phyloP scores from a whole-genome alignment of 2,113 vertebrate genomes.

The Columbina picui region DNA sequence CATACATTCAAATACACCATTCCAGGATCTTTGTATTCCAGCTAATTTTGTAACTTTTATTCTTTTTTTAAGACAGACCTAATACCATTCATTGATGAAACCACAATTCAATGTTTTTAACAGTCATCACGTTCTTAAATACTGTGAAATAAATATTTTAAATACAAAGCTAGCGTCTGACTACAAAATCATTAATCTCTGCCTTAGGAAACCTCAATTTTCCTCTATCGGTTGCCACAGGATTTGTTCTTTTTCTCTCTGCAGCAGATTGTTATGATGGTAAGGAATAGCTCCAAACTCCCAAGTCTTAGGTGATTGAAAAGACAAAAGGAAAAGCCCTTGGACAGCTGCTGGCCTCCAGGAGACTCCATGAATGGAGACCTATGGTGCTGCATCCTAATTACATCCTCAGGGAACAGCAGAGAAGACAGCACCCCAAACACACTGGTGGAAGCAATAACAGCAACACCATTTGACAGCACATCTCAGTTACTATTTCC shows the following conservation, averaged over 20 bases:
- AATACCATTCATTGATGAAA: neutral
- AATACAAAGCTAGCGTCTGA: neutral
- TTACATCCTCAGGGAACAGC: constrained; percentile 25
- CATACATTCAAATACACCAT: neutral
- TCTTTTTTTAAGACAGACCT: neutral
- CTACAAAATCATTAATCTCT: neutral
- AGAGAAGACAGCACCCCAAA: neutral
- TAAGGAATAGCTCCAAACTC: neutral
- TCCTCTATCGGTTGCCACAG: fast-evolving
- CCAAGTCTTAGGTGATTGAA: neutral
- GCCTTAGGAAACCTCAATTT: neutral
- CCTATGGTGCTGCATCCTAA: neutral
- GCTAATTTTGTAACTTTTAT: neutral
- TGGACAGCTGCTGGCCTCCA: constrained; percentile 2
- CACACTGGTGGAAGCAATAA: neutral
- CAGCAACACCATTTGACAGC: neutral
- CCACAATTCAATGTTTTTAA: neutral
- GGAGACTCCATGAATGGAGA: neutral
- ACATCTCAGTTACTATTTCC: neutral
- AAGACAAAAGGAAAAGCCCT: neutral
- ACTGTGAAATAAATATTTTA: neutral
- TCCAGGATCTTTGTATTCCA: neutral
- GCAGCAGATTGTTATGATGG: neutral
- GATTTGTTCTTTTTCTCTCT: neutral
- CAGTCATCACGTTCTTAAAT: neutral